phyloP scores from a whole-genome alignment of 2,113 vertebrate genomes.

The Mystacornis crossleyi region DNA sequence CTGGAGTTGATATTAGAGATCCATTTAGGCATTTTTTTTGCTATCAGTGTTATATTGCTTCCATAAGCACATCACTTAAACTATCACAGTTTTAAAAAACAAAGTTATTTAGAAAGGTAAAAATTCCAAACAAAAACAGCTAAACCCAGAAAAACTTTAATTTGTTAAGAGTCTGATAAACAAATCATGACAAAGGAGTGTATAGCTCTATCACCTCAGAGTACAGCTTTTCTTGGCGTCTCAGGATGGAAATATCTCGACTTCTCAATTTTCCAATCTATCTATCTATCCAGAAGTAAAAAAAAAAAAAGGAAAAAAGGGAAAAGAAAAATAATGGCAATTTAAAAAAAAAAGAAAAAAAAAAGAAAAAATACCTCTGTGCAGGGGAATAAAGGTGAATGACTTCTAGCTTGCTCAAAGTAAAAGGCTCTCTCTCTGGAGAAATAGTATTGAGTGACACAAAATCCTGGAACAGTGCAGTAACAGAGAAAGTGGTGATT shows the following conservation, averaged over 20 bases:
- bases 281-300: not conserved
- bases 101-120: not conserved
- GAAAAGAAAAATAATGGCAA: not conserved
- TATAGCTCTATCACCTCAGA: not conserved
- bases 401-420: not conserved
- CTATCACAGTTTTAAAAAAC: not conserved
- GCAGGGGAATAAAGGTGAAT: not conserved
- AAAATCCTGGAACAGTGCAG: not conserved
- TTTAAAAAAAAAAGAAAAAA: no score
- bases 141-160: not conserved
- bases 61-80: not conserved
- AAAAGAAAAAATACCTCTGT: not conserved
- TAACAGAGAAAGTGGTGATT: not conserved
- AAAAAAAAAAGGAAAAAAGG: no score
- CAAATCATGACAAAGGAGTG: rapidly evolving
- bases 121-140: not conserved
- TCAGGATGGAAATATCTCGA: not conserved
- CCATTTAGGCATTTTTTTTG: not conserved
- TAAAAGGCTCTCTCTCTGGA: not conserved
- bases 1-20: not conserved
- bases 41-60: not conserved
- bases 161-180: not conserved
- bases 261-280: not conserved
- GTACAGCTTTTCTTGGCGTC: not conserved
- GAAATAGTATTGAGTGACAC: not conserved